Evolutionary conservation across 2,113 vertebrate species (phyloP).

Genomic region (Microtus montanus): DNA sequence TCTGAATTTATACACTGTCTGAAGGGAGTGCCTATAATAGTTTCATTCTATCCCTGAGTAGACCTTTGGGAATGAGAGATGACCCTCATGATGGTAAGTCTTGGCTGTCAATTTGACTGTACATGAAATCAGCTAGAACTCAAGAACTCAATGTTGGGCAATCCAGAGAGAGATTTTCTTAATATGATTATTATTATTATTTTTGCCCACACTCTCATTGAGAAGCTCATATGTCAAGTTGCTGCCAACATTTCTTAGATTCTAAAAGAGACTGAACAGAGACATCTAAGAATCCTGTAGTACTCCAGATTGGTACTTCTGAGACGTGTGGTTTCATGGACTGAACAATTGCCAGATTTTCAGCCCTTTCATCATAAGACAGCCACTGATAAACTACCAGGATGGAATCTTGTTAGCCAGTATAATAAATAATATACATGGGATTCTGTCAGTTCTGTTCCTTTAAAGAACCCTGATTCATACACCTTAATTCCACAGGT

Average conservation of each 20-base stretch:
- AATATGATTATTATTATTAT: background rate
- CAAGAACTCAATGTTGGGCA: background rate
- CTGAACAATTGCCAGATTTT: background rate
- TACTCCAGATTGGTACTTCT: background rate
- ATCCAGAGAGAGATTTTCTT: background rate
- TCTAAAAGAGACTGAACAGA: background rate
- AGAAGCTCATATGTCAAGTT: background rate
- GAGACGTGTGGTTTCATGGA: background rate
- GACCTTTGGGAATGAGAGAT: background rate
- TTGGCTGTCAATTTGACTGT: background rate
- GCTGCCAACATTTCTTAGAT: background rate
- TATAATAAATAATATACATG: background rate
- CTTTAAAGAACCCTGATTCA: background rate
- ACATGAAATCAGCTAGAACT: too few species aligned
- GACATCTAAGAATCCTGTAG: background rate
- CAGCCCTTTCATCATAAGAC: background rate
- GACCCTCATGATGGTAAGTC: background rate
- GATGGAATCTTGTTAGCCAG: background rate
- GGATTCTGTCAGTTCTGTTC: background rate
- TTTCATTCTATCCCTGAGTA: background rate
- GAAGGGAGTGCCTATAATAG: background rate
- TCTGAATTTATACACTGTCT: constrained; percentile 4
- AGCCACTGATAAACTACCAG: background rate
- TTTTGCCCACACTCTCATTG: background rate
- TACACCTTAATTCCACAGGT: background rate